Conservation (phyloP, 2,113 vertebrate species). For the Podilymbus podiceps region DNA sequence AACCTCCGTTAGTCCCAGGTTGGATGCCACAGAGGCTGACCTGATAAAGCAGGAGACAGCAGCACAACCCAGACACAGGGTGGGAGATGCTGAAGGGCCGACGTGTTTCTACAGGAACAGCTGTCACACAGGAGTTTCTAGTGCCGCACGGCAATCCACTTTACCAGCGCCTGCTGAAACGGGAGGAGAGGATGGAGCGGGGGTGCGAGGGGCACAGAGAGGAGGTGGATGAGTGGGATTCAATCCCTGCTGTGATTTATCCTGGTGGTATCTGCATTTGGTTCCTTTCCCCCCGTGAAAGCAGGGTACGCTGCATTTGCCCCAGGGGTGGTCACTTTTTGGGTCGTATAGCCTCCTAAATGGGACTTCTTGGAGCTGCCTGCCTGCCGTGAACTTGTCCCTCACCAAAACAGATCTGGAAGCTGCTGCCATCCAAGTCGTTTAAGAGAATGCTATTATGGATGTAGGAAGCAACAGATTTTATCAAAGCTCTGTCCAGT, state of each 20-base stretch:
- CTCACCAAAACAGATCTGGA: neutral
- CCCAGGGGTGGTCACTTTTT: neutral
- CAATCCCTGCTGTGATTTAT: neutral
- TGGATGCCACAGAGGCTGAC: neutral
- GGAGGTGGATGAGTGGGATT: neutral
- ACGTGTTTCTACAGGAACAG: neutral
- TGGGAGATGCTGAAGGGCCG: neutral
- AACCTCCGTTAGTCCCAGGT: neutral
- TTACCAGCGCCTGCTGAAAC: neutral
- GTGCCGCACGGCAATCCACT: neutral
- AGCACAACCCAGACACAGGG: neutral
- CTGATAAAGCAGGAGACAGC: neutral
- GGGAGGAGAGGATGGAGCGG: neutral
- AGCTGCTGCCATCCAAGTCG: accelerated
- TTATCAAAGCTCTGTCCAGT: neutral
- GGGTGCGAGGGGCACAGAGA: neutral
- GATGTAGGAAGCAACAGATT: neutral
- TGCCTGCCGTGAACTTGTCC: neutral
- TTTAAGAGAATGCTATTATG: neutral
- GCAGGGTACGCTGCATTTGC: neutral
- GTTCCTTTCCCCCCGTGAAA: neutral
- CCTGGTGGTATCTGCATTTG: neutral
- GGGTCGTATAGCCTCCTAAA: neutral
- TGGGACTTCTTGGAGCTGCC: neutral
- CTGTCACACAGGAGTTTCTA: neutral